A percentile compares a stretch with the other conserved stretches of the same genome.
phyloP scores from a whole-genome alignment of 1,140 invertebrate species.

The Solenopsis fugax region DNA sequence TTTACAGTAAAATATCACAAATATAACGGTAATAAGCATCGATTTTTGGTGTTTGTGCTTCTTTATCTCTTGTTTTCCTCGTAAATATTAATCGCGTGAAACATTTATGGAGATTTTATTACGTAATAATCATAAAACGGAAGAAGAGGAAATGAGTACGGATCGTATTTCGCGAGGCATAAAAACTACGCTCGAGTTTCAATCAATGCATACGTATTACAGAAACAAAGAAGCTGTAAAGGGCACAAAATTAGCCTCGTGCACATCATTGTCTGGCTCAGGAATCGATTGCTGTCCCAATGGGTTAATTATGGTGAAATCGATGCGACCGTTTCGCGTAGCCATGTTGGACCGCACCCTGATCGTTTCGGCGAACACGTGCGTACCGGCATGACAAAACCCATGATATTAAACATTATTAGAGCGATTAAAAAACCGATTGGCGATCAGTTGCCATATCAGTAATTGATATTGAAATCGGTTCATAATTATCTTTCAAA shows the following conservation, averaged over 20 bases:
- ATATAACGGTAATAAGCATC: not conserved
- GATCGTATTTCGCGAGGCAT: not conserved
- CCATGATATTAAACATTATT: not conserved
- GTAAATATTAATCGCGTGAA: not conserved
- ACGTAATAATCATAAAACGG: not conserved
- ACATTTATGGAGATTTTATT: not conserved
- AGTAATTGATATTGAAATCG: not conserved
- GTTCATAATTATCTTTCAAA: not conserved
- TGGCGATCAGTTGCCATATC: not conserved
- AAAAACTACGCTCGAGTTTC: not conserved
- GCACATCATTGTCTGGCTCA: not conserved
- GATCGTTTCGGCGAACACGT: conserved; percentile 76
- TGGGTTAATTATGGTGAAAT: conserved; percentile 77
- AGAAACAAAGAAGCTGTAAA: not conserved
- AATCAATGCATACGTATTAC: not conserved
- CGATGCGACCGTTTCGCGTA: conserved; percentile 76
- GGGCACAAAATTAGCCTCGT: not conserved
- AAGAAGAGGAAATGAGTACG: not conserved
- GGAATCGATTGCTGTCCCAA: conserved; percentile 56
- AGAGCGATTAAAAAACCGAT: not conserved
- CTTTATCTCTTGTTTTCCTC: not conserved
- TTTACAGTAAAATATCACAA: not conserved
- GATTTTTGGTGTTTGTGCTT: not conserved
- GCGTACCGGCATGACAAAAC: conserved; percentile 32
- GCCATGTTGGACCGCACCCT: conserved; percentile 86